Evolutionary conservation across 2,113 vertebrate genomes (phyloP), one percentile per base, ranked within the genome.

Genomic region (Sciurus niger): DNA sequence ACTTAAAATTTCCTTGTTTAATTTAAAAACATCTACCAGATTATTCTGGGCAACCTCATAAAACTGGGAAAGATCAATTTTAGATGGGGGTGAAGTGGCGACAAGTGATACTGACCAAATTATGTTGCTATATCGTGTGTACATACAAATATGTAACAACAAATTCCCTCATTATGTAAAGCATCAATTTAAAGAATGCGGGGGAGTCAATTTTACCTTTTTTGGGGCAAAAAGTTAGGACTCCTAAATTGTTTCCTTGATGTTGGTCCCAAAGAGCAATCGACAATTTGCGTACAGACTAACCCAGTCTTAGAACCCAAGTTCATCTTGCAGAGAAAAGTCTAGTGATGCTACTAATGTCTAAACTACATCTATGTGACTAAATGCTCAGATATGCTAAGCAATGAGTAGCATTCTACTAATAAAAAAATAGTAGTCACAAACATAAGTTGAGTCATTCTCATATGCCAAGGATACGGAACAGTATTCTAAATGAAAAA

Each of bases 401-500:
- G n/a, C 51, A 48, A 80, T 70, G 55, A 17, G 22, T 82, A 67
- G 34, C 58, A 46, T 85, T 67, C 51, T 70, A 84, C 18, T 22
- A 72, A 60, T n/a, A 73, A 48, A 67, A 79, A 82, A 73, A 53
- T 3, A 63, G 16, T 46, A 32, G 32, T 40, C 40, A 72, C 84
- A 72, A 65, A 65, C 34, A 43, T 32, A 67, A 70, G 51, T 6
- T 58, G 53, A 90, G n/a, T 84, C 68, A 65, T 78, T 17, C 55
- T n/a, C 20, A 25, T 48, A 34, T 46, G 14, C 18, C 58, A 53
- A 25, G 14, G 13, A 72, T 14, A 37, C 28, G 43, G 17, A 51
- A 40, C 68, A 87, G 43, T 20, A 84, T 86, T 93, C 90, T 85
- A 86, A 84, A 84, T 46, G 34, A 79, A 77, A 34, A 30, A 24